phyloP scores from a whole-genome alignment of 2,113 vertebrate species.

The Falco punctatus region DNA sequence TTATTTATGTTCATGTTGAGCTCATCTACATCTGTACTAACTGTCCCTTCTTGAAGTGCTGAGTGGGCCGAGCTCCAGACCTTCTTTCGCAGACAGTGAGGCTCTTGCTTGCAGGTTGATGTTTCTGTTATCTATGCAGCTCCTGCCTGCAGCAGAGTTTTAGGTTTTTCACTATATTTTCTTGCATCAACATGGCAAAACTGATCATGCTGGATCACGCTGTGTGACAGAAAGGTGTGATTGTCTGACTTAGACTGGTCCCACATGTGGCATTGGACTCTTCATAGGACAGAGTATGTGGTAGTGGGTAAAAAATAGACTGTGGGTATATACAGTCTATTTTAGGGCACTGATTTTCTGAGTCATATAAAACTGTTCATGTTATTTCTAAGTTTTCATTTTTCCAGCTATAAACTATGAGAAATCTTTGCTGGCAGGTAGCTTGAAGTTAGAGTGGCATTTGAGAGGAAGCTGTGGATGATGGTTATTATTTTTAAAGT shows the following conservation, averaged over 20 bases:
- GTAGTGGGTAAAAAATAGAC: not conserved
- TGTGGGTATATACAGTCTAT: not conserved
- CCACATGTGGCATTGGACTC: not conserved
- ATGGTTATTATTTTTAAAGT: not conserved
- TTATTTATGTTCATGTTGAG: too few relatives aligned
- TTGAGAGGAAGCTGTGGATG: not conserved
- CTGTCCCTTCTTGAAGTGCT: too few relatives aligned
- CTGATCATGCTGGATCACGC: not conserved
- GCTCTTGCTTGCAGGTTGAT: too few relatives aligned
- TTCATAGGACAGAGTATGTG: not conserved
- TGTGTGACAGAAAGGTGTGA: not conserved
- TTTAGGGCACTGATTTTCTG: not conserved
- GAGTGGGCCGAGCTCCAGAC: too few relatives aligned
- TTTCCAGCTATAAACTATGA: not conserved
- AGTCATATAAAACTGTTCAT: not conserved
- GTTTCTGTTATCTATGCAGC: too few relatives aligned
- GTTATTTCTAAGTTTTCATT: not conserved
- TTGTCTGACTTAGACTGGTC: not conserved
- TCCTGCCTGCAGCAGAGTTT: too few relatives aligned
- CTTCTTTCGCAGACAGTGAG: too few relatives aligned
- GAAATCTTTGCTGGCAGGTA: not conserved
- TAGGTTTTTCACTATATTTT: too few relatives aligned
- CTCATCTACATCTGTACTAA: too few relatives aligned
- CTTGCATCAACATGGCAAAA: not conserved
- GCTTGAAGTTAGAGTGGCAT: not conserved